Conservation (phyloP, 1,140 invertebrate species). For the Lucilia sericata region DNA sequence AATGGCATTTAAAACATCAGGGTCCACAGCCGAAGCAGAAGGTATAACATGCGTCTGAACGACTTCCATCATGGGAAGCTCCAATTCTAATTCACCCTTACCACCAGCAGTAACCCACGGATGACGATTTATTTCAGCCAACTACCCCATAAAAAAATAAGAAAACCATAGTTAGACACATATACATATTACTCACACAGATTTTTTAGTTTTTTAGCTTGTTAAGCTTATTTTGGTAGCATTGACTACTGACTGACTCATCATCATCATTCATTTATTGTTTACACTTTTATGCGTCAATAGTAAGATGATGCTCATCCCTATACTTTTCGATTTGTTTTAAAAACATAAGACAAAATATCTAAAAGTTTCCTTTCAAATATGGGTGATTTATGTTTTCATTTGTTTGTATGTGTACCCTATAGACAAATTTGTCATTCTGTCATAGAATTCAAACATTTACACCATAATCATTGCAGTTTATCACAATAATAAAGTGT, state of each 20-base stretch:
- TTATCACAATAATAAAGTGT: too few species aligned
- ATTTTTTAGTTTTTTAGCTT: too few species aligned
- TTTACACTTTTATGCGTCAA: neutral
- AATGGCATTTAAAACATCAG: conserved; percentile 90
- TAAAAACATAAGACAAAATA: neutral
- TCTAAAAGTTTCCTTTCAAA: neutral
- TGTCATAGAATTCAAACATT: too few species aligned
- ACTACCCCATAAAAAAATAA: conserved; percentile 72
- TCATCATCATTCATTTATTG: neutral
- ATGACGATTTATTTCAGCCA: conserved; percentile 95
- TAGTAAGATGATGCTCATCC: neutral
- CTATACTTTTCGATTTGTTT: neutral
- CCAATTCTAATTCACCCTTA: conserved; percentile 94
- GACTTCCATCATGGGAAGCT: conserved; percentile 99
- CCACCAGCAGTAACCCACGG: conserved; percentile 96
- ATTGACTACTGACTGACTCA: neutral
- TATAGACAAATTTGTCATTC: too few species aligned
- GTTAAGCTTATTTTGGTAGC: neutral
- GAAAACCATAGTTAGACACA: neutral
- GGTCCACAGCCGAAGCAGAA: conserved; percentile 93
- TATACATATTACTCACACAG: neutral
- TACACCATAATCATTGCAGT: too few species aligned
- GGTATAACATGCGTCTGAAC: conserved; percentile 99
- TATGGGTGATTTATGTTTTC: neutral
- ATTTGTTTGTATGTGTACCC: neutral